A percentile compares a stretch with the other conserved stretches of the same genome.
Conservation (phyloP, 2,113 vertebrate species). For the Tichodroma muraria region DNA sequence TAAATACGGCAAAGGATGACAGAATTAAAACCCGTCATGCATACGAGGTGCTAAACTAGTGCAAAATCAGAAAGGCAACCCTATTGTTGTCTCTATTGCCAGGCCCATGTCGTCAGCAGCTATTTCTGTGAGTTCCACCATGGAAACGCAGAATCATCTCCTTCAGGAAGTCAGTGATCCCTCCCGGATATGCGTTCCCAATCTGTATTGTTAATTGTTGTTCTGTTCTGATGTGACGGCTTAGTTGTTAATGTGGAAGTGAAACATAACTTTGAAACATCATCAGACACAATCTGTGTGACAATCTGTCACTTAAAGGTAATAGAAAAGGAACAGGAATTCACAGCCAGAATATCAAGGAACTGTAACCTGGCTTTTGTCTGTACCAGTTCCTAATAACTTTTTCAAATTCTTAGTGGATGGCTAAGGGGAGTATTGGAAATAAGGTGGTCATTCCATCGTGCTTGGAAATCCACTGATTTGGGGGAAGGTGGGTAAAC, state of each 20-base stretch:
- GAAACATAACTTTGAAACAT: not conserved
- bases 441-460: not conserved
- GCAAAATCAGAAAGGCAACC: not conserved
- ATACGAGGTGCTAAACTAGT: not conserved
- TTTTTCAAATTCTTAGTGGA: not conserved
- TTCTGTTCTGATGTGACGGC: not conserved
- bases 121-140: not conserved
- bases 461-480: not conserved
- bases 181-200: not conserved
- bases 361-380: not conserved
- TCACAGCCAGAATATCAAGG: not conserved
- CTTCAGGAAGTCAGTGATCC: not conserved
- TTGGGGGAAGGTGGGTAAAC: not conserved
- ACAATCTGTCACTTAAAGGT: not conserved
- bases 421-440: not conserved
- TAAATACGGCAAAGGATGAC: not conserved
- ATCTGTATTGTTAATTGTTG: not conserved
- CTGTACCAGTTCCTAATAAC: not conserved
- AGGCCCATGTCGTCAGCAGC: not conserved
- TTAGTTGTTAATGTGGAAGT: not conserved
- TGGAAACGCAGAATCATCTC: not conserved
- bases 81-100: not conserved
- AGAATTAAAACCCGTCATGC: not conserved
- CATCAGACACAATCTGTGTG: not conserved
- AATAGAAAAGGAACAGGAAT: not conserved